A percentile compares a stretch with the other conserved stretches of the same genome.
Evolutionary conservation across 2,888 invertebrate species (phyloP).

Genomic region (Drosophila pullipes): DNA sequence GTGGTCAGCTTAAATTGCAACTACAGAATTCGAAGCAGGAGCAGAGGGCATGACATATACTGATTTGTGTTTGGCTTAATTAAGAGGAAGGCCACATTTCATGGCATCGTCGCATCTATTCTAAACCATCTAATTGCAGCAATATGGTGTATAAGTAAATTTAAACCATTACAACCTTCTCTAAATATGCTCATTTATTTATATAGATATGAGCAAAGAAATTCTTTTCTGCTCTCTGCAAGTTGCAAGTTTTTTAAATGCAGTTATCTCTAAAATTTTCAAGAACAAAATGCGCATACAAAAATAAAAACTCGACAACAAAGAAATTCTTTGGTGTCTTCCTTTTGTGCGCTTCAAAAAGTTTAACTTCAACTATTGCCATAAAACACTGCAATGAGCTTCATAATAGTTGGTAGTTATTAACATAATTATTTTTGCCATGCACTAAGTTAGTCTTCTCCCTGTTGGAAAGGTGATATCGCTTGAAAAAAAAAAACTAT

Average conservation of each 20-base stretch:
- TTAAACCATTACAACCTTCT: not conserved
- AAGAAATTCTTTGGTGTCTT: constrained; percentile 38
- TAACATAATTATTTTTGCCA: constrained; percentile 63
- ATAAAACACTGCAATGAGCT: constrained; percentile 62
- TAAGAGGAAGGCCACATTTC: constrained; percentile 56
- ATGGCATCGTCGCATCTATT: constrained; percentile 20
- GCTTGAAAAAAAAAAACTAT: constrained; percentile 19
- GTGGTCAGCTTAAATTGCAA: constrained; percentile 34
- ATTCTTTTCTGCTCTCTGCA: not conserved
- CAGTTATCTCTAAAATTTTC: constrained; percentile 4
- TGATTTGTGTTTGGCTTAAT: constrained; percentile 68
- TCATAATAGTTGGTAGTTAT: constrained; percentile 69
- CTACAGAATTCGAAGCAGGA: constrained; percentile 26
- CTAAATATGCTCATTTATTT: not conserved
- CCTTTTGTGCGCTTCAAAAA: constrained; percentile 13
- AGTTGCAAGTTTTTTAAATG: not conserved
- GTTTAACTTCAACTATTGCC: constrained; percentile 30
- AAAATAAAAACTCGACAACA: constrained; percentile 5
- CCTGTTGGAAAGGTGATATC: constrained; percentile 8
- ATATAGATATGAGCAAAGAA: not conserved
- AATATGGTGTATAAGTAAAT: not conserved
- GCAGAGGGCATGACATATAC: constrained; percentile 50
- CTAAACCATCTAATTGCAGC: constrained; percentile 56
- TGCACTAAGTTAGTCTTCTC: constrained; percentile 7
- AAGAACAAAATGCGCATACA: constrained; percentile 3